Conservation (phyloP, 2,888 invertebrate genomes). For the Rhaphigaster nebulosa region DNA sequence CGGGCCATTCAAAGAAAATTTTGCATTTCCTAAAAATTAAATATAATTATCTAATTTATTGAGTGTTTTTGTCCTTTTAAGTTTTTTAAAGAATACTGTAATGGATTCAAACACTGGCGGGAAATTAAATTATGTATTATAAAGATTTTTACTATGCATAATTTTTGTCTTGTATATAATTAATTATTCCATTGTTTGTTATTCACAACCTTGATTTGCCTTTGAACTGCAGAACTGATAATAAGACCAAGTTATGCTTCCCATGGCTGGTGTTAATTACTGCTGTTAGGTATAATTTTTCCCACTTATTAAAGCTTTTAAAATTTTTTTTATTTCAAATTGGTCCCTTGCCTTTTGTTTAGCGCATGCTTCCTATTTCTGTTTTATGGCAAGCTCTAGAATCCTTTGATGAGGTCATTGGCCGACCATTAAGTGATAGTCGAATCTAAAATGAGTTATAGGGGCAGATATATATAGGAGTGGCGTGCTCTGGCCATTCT, state of each 20-base stretch:
- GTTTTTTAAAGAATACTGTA: too few relatives aligned
- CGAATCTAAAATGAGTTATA: constrained; percentile 3
- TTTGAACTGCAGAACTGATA: neutral
- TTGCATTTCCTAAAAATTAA: too few relatives aligned
- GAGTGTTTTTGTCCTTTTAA: too few relatives aligned
- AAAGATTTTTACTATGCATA: neutral
- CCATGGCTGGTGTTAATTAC: neutral
- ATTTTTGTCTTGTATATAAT: neutral
- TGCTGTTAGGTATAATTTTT: neutral
- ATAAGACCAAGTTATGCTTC: neutral
- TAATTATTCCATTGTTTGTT: neutral
- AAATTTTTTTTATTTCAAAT: neutral
- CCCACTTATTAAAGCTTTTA: neutral
- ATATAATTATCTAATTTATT: too few relatives aligned
- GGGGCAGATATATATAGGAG: constrained; percentile 23
- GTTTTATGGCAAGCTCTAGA: neutral
- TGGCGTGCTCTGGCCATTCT: neutral
- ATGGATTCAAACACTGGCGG: too few relatives aligned
- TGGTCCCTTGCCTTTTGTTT: neutral
- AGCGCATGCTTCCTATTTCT: neutral
- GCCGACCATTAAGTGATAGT: neutral
- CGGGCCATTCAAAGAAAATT: too few relatives aligned
- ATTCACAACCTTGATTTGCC: neutral
- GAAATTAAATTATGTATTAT: neutral
- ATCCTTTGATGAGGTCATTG: constrained; percentile 17